Evolutionary conservation across 2,797 vertebrate species (phyloP), one percentile per base, ranked within the genome.

Genomic region (Danio aesculapii): DNA sequence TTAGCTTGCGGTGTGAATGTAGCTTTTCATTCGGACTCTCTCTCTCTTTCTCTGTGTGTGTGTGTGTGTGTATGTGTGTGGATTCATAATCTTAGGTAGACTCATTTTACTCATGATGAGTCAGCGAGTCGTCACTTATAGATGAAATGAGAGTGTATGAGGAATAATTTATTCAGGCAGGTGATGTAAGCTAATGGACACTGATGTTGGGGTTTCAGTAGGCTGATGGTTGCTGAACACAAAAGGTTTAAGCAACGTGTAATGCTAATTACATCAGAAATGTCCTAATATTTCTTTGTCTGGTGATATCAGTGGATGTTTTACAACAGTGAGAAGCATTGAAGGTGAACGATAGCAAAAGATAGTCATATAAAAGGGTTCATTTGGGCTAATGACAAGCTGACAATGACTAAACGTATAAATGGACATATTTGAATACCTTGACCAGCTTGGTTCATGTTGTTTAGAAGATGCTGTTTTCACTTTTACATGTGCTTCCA

Each of bases 181-280:
- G 30, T 72, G 57, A 17, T 71, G 30, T 17, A 52, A 64, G 52
- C 19, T 81, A 67, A 66, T 74, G 50, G 70, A 79, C 57, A 5
- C 67, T 70, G 66, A 70, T 79, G 66, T 50, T 8, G 7, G 39
- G 16, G 19, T 50, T 43, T 70, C 58, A 0, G 9, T 44, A 21
- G 13, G 43, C 50, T 57, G 49, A 57, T 77, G 52, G 41, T 46
- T 39, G 44, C 52, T 57, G 52, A 12, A 13, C 43, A 67, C 39
- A 43, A 66, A 66, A 67, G 62, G 50, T 57, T 50, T 41, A 75
- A 64, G 59, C 59, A 43, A 14, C 21, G 41, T 52, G 21, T 55
- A 46, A 46, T 77, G 3, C 44, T 46, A 8, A n/a, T 13, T 53
- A 44, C 44, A 39, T 75, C 58, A 62, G 58, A 75, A 3, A 61